Evolutionary conservation across 2,888 invertebrate species (phyloP), one percentile per base, ranked within the genome.

Genomic region (Drosophila buzzatii): DNA sequence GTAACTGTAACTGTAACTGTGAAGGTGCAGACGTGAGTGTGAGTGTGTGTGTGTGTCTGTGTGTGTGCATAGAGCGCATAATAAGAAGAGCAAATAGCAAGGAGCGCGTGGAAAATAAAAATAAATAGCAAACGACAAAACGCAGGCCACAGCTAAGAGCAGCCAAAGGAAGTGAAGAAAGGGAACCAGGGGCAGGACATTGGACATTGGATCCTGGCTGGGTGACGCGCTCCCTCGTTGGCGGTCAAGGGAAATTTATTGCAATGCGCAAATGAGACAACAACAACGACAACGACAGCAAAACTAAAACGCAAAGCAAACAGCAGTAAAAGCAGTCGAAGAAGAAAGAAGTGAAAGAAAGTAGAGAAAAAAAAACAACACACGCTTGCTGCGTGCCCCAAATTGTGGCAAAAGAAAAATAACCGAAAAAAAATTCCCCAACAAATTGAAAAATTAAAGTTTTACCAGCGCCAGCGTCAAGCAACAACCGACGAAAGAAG

Each of bases 361-460:
- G 27, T 23, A 45, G 23, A 23, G 8, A 16, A 23, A 14, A 23
- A 27, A 27, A 23, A 23, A 20, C 20, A 44, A 45, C 23, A 59
- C 56, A 52, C 49, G 37, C 62, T 72, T 39, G 37, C 62, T 72
- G 67, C 70, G 59, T 72, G 70, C 63, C 61, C 68, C 68, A 71
- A 74, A 79, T 71, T 72, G 75, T 65, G 47, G 85, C 60, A 37
- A 56, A 73, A 72, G 84, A 86, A 76, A 86, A 88, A 86, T 76
- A 88, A 73, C 76, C 86, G 14, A 27, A 81, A 86, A 81, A 27
- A 27, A 84, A 84, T 86, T 81, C 70, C 70, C 63, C 69, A 89
- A 78, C 87, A 90, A 87, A 87, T 90, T 90, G 90, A 89, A 90
- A 90, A 89, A 90, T 82, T 87, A 84, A 89, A 90, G 85, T 86